phyloP scores from a whole-genome alignment of 2,888 invertebrate species.

The Biston stratarius region DNA sequence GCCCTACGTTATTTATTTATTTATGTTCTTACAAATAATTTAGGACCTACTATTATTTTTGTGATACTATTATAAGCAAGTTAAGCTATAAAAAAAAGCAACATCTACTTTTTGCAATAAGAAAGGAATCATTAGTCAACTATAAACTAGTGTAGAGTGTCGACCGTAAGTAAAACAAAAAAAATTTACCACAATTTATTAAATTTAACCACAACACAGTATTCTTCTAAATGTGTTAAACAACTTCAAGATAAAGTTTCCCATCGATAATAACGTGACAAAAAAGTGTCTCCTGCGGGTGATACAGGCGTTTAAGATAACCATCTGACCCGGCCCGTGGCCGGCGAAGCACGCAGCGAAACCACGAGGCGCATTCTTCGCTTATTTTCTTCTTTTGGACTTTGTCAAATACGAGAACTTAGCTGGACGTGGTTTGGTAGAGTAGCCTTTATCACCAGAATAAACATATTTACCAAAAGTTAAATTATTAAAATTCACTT shows the following conservation, averaged over 20 bases:
- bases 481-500: too few species aligned
- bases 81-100: too few species aligned
- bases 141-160: too few species aligned
- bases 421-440: background rate
- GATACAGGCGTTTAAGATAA: conserved; percentile 86
- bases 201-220: conserved; percentile 32
- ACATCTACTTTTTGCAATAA: too few species aligned
- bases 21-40: too few species aligned
- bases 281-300: conserved; percentile 84
- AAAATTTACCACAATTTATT: conserved; percentile 6
- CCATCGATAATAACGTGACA: conserved; percentile 78
- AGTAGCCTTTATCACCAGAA: conserved; percentile 1
- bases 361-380: conserved; percentile 79
- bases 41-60: too few species aligned
- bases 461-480: background rate
- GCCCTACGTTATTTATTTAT: too few species aligned
- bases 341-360: conserved; percentile 77
- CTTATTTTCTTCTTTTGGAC: conserved; percentile 63
- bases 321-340: conserved; percentile 79
- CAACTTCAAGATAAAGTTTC: conserved; percentile 68
- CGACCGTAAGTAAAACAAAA: too few species aligned
- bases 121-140: too few species aligned
- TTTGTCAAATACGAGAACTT: conserved; percentile 23
- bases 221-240: conserved; percentile 55
- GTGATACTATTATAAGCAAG: too few species aligned